These are phyloP conservation scores for Ormyrus nitidulus DNA, from an alignment of 2,888 invertebrate genomes.

Conservation along the genomic window DNA sequence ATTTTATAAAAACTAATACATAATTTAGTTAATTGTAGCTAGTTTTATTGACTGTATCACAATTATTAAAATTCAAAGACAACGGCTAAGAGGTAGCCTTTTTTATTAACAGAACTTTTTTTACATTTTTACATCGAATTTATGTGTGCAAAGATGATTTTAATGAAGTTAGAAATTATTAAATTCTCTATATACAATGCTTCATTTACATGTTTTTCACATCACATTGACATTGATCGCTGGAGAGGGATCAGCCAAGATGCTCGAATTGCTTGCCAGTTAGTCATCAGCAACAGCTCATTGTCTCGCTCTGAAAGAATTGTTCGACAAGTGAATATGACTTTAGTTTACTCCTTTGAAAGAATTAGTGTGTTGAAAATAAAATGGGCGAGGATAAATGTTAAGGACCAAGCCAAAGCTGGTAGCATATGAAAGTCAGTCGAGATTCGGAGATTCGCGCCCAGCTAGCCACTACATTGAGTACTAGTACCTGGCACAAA, in stretches of 20 bases:
- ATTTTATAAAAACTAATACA: constrained; percentile 3
- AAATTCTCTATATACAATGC: constrained; percentile 20
- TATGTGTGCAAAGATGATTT: constrained; percentile 34
- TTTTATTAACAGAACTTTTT: constrained; percentile 49
- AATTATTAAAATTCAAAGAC: constrained; percentile 7
- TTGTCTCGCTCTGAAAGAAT: constrained; percentile 54
- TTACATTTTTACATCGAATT: constrained; percentile 38
- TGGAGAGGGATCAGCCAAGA: constrained; percentile 38
- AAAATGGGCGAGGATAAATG: neutral
- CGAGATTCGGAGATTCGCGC: too few species aligned
- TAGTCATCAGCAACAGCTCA: constrained; percentile 51
- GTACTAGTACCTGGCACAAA: too few species aligned
- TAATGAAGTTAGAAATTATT: constrained; percentile 13
- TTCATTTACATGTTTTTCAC: constrained; percentile 37
- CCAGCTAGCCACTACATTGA: too few species aligned
- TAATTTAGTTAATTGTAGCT: constrained; percentile 10
- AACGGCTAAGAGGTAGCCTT: neutral
- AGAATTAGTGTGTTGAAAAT: too few species aligned
- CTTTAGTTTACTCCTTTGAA: neutral
- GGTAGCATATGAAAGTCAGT: neutral
- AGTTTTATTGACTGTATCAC: neutral
- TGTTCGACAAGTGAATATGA: constrained; percentile 51
- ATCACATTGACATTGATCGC: constrained; percentile 51
- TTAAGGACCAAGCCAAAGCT: constrained; percentile 1
- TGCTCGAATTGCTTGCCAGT: constrained; percentile 37